Base-by-base conservation (phyloP, 2,888 invertebrate species). In the Himalopsyche japonica region DNA sequence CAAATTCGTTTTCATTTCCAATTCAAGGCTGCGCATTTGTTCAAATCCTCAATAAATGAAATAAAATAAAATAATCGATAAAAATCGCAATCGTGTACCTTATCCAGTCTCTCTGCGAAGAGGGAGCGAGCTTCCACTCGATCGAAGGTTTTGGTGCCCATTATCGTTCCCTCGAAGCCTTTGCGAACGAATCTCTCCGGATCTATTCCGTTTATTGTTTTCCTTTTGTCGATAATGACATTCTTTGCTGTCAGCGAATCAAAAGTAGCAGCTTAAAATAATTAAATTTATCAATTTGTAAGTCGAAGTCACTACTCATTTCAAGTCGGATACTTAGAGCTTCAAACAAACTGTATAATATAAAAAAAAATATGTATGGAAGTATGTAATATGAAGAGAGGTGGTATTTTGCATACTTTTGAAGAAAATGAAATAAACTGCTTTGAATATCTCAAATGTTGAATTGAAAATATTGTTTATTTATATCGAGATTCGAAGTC, bases 111-210 rank as follows among this genome's bases (percentile, higher is more conserved):
- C 34, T 86, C 83, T 12, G 85, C 86, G 7, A 83, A 48, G 4
- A 86, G 32, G 43, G 81, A 64, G 18, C 79, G 10, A 37, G 82
- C 49, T 10, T 18, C 47, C 10, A 87, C 79, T 4, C 32, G 48
- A 10, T 86, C 81, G 49, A 87, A 86, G 34, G 86, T 84, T 48
- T 87, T 87, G 49, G 84, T 82, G 15, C 86, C 87, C 82, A 80
- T 79, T 27, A 86, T 84, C 24, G 70, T 82, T 8, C 82, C 84
- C 37, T 57, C 24, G 32, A 80, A 84, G 20, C 76, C 85, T 57
- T 43, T 86, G 47, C 77, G 57, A 12, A 86, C 86, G 37, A 87
- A 82, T 70, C 43, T 84, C 12, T 79, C 48, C 12, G 84, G 84
- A 27, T 86, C 81, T 18, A 87, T 84, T 18, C 82, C 85, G 37